phyloP scores from a whole-genome alignment of 2,797 vertebrate genomes.

The Huso huso region DNA sequence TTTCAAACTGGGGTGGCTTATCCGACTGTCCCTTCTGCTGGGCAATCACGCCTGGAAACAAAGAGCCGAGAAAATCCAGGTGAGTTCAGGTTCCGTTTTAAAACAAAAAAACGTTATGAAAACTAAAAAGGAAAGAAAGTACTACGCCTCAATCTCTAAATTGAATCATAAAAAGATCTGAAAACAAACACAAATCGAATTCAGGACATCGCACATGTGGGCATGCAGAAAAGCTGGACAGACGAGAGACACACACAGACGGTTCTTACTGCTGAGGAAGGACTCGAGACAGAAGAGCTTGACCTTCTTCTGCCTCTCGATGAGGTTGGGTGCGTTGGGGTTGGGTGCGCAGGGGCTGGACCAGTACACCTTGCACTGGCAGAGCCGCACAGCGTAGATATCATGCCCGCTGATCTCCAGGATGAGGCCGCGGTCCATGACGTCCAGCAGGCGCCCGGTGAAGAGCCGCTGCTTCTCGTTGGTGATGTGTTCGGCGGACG shows the following conservation, averaged over 20 bases:
- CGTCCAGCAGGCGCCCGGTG: conserved; percentile 87
- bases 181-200: background rate
- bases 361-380: conserved; percentile 99
- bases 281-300: conserved; percentile 94
- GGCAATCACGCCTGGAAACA: conserved; percentile 65
- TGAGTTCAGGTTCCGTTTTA: background rate
- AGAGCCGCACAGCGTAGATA: conserved; percentile 89
- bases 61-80: background rate
- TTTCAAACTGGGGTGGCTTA: conserved; percentile 76
- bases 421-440: conserved; percentile 95
- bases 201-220: background rate
- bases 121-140: too few relatives aligned
- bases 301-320: conserved; percentile 90
- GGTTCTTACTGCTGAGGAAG: conserved; percentile 79
- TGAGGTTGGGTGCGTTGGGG: conserved; percentile 75
- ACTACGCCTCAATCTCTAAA: conserved; percentile 36
- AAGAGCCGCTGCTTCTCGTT: conserved; percentile 91
- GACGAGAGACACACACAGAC: background rate
- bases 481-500: conserved; percentile 81
- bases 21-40: conserved; percentile 81
- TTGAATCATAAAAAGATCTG: background rate
- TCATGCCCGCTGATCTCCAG: conserved; percentile 92
- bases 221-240: background rate
- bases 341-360: conserved; percentile 87
- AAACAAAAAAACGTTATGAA: too few relatives aligned